Base-by-base conservation (phyloP, 1,140 invertebrate genomes). In the Arctopsyche grandis region DNA sequence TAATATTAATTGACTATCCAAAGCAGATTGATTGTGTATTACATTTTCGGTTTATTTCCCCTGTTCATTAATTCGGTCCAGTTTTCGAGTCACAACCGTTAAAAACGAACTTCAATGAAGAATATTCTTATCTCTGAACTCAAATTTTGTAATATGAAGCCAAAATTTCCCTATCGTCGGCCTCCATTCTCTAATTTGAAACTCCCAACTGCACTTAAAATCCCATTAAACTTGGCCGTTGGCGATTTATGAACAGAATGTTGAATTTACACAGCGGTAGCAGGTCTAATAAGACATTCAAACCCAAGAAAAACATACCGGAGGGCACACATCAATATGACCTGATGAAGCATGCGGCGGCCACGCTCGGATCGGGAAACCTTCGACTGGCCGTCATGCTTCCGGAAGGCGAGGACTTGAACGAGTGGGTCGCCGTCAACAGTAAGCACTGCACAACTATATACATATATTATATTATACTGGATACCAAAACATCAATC, bases 341-440 rank as follows among this genome's bases (percentile, higher is more conserved):
- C 86, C 90, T 99, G 85, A 99, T 99, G 97, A 98, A 99, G 91
- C 98, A 99, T 92, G 98, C 98, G 24, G 97, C 98, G 21, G 97
- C 97, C 16, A 99, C 98, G 0, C 89, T 99, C 56, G 98, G 98
- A 19, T 99, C 98, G 52, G 98, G 98, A 12, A 99, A 99, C 90
- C 89, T 99, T 63, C 90, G 97, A 79, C 90, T 98, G 44, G 98
- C 98, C 66, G 98, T 99, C 46, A 94, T 97, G 91, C 89, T 99
- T 80, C 99, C 99, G 0, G 98, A 99, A 87, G 98, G 98, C 52
- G 99, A 99, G 90, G 98, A 99, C 90, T 91, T 99, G 46, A 99
- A 99, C 88, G 99, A 99, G 91, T 99, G 99, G 99, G 97, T 99
- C 48, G 98, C 98, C 80, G 98, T 99, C 10, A 99, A 99, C 86